Conservation (phyloP, 2,888 invertebrate genomes). For the Patella caerulea region DNA sequence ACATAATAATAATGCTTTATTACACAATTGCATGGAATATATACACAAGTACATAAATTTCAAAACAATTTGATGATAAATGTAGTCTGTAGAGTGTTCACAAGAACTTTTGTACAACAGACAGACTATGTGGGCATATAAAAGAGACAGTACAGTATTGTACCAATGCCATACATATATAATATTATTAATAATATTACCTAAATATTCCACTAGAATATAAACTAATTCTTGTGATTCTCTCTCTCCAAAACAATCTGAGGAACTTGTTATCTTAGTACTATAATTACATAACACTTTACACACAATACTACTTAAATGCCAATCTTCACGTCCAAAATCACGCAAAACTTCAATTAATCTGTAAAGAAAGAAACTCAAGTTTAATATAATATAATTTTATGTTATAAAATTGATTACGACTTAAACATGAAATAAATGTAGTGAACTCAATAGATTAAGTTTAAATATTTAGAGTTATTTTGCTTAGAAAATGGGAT, state of each 20-base stretch:
- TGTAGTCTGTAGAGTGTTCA: no score
- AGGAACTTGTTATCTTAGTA: conserved; percentile 65
- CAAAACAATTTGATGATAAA: no score
- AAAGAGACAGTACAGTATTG: neutral
- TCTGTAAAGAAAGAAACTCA: conserved; percentile 55
- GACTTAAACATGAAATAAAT: neutral
- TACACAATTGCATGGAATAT: no score
- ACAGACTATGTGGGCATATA: neutral
- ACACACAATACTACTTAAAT: conserved; percentile 81
- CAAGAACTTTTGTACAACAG: no score
- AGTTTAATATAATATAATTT: neutral
- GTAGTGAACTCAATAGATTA: neutral
- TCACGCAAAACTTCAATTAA: conserved; percentile 76
- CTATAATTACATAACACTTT: conserved; percentile 83
- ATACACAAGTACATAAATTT: no score
- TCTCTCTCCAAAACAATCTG: conserved; percentile 63
- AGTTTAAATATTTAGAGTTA: neutral
- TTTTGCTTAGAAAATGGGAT: no score
- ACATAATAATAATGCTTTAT: no score
- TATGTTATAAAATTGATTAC: neutral
- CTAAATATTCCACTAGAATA: conserved; percentile 60
- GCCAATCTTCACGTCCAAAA: conserved; percentile 79
- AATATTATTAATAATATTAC: conserved; percentile 34
- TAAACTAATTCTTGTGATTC: conserved; percentile 65
- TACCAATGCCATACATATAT: no score